Evolutionary conservation across 2,888 invertebrate species (phyloP).

Genomic region (Ferrisia virgata): DNA sequence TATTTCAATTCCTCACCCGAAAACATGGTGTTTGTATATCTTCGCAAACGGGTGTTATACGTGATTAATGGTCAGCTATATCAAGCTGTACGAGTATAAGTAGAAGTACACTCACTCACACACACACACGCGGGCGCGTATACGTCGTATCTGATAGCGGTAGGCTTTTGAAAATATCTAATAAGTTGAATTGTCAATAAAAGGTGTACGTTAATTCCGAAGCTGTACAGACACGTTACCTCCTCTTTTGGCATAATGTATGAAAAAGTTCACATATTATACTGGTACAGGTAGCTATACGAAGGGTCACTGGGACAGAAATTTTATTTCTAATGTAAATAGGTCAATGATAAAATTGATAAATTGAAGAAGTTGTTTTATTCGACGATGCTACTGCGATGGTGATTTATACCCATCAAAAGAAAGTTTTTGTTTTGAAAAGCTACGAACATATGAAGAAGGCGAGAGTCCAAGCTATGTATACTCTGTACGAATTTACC

Average conservation of each 20-base stretch:
- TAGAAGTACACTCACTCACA: too few relatives aligned
- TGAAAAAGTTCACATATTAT: background rate
- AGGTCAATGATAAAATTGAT: background rate
- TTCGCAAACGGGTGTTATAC: background rate
- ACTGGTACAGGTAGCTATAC: too few relatives aligned
- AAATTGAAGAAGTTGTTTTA: background rate
- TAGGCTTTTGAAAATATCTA: background rate
- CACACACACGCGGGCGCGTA: too few relatives aligned
- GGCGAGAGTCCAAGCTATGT: too few relatives aligned
- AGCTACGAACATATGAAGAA: too few relatives aligned
- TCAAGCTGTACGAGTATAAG: too few relatives aligned
- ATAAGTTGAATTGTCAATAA: background rate
- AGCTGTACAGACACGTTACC: too few relatives aligned
- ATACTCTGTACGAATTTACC: too few relatives aligned
- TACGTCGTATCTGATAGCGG: too few relatives aligned
- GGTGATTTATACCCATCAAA: background rate
- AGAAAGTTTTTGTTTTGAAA: background rate
- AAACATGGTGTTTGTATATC: background rate
- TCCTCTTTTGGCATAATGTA: background rate
- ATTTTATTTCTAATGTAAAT: background rate
- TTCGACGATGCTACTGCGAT: too few relatives aligned
- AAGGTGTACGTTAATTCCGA: background rate
- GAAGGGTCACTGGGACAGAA: background rate
- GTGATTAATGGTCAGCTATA: background rate
- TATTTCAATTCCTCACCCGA: background rate